These are phyloP conservation scores for Ochlodes sylvanus DNA, from an alignment of 2,888 invertebrate genomes.

Conservation along the genomic window DNA sequence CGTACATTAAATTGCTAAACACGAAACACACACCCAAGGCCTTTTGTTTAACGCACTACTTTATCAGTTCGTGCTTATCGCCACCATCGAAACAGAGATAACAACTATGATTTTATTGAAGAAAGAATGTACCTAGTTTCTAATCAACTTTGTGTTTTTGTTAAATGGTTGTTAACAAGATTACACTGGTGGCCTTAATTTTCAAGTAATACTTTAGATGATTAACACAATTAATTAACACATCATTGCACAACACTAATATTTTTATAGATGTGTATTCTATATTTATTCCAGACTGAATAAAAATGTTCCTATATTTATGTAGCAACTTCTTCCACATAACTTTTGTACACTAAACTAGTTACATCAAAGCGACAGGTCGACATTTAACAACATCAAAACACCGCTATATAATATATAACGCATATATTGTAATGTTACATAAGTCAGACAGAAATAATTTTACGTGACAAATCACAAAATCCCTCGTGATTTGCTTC, in stretches of 20 bases:
- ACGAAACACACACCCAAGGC: conserved; percentile 1
- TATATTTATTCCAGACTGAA: too few species aligned
- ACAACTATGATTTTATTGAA: conserved; percentile 8
- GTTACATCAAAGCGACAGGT: background rate
- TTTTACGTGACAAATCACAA: conserved; percentile 11
- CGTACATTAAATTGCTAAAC: background rate
- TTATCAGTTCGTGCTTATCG: conserved; percentile 30
- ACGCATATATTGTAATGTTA: background rate
- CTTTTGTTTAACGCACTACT: conserved; percentile 5
- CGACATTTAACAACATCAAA: background rate
- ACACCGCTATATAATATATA: background rate
- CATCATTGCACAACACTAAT: too few species aligned
- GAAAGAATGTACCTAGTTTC: background rate
- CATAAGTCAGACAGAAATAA: background rate
- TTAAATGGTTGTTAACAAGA: background rate
- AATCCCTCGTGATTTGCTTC: conserved; percentile 1
- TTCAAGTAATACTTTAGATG: background rate
- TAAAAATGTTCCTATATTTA: too few species aligned
- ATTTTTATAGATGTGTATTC: too few species aligned
- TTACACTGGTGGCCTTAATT: background rate
- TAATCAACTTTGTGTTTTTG: background rate
- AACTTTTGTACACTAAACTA: too few species aligned
- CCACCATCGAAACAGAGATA: conserved; percentile 22
- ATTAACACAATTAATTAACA: too few species aligned
- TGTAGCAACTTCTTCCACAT: too few species aligned